phyloP scores from a whole-genome alignment of 2,888 invertebrate species.

The Serrognathus titanus region DNA sequence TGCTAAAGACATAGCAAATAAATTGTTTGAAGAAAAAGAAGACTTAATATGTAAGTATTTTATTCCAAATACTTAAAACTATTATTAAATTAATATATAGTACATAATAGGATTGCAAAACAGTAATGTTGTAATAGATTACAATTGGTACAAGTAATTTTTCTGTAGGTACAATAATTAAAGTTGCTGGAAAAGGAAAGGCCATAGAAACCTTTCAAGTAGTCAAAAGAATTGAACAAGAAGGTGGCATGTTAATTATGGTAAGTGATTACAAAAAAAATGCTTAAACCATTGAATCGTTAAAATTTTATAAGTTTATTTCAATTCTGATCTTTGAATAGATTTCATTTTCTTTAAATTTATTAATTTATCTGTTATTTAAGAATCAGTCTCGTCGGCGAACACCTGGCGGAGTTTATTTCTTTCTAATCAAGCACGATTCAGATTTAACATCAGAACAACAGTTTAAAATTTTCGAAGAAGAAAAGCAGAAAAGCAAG shows the following conservation, averaged over 20 bases:
- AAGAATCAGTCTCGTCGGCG: slow-evolving; percentile 76
- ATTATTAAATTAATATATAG: no score
- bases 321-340: no score
- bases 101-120: no score
- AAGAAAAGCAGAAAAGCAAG: slow-evolving; percentile 58
- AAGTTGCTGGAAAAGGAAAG: slow-evolving; percentile 67
- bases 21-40: slow-evolving; percentile 71
- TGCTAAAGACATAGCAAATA: slow-evolving; percentile 69
- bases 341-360: no score
- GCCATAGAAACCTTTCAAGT: slow-evolving; percentile 72
- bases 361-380: slow-evolving; percentile 23
- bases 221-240: slow-evolving; percentile 77
- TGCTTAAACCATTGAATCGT: no score
- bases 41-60: slow-evolving; percentile 64
- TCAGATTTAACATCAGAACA: slow-evolving; percentile 63
- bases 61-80: neutral
- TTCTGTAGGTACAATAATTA: slow-evolving; percentile 65
- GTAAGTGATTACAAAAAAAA: slow-evolving; percentile 47
- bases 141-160: neutral
- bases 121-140: no score
- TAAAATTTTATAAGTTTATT: no score
- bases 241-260: slow-evolving; percentile 84
- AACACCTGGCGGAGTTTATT: slow-evolving; percentile 83
- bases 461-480: slow-evolving; percentile 64
- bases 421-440: slow-evolving; percentile 75